Evolutionary conservation across 2,888 invertebrate species (phyloP).

Genomic region (Tribolium freemani): DNA sequence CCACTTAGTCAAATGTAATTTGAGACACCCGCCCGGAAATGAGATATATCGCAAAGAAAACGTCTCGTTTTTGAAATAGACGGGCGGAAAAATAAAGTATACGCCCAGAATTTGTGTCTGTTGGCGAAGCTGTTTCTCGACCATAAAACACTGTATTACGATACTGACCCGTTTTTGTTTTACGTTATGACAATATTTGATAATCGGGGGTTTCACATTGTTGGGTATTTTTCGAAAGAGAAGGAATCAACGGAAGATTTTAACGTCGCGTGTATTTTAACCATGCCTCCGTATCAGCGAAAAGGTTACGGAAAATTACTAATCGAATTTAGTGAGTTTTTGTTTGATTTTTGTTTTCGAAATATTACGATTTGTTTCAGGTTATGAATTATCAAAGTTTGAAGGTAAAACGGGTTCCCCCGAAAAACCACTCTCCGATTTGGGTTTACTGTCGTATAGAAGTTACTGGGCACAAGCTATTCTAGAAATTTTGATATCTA

Average conservation of each 20-base stretch:
- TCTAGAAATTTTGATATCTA: constrained; percentile 90
- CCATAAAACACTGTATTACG: constrained; percentile 98
- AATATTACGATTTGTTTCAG: constrained; percentile 65
- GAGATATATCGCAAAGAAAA: constrained; percentile 96
- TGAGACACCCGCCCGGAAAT: constrained; percentile 96
- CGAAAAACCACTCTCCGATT: constrained; percentile 97
- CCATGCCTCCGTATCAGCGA: constrained; percentile 97
- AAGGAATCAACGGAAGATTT: constrained; percentile 99
- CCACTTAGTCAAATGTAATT: constrained; percentile 93
- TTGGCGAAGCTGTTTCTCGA: constrained; percentile 96
- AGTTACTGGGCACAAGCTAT: constrained; percentile 99
- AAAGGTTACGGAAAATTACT: constrained; percentile 98
- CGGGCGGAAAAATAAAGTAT: constrained; percentile 96
- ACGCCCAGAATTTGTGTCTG: constrained; percentile 96
- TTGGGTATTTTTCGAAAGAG: constrained; percentile 99
- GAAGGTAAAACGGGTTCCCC: constrained; percentile 99
- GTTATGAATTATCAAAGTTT: constrained; percentile 97
- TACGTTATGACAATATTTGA: constrained; percentile 97
- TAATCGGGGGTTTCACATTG: constrained; percentile 95
- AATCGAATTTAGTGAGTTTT: constrained; percentile 95
- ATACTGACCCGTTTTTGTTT: constrained; percentile 99
- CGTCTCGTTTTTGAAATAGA: constrained; percentile 99
- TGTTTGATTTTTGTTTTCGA: no score
- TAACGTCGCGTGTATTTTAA: constrained; percentile 99
- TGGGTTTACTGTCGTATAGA: constrained; percentile 95